Evolutionary conservation across 2,113 vertebrate genomes (phyloP), one percentile per base, ranked within the genome.

Genomic region (Erythrolamprus reginae): DNA sequence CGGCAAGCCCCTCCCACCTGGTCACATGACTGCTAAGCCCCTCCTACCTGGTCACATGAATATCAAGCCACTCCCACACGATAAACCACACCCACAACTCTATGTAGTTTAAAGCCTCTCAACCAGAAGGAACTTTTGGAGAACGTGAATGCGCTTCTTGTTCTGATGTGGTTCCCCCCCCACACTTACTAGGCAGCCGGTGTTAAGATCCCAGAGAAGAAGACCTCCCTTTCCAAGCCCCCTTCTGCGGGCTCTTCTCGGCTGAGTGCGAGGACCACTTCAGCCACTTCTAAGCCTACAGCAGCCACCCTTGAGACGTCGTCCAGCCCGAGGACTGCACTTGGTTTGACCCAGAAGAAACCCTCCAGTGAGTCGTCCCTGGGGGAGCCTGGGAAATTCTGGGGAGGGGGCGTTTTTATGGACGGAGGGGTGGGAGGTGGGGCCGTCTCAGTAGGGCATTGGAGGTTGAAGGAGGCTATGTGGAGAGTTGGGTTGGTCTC

Each of bases 161-260:
- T 0, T 6, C 51, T 13, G 2, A 92, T n/a, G n/a, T n/a, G n/a
- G n/a, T n/a, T n/a, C n/a, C n/a, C n/a, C n/a, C n/a, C n/a, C n/a
- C n/a, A n/a, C n/a, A n/a, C n/a, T 2, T 90, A 51, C 0, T 84
- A 97, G 97, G 95, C 77, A n/a, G 12, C 95, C 1, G 97, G 97
- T 1, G 97, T 96, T n/a, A 99, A 97, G 96, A 93, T 96, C 87
- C 52, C 97, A 0, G 97, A 96, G 5, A 98, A 98, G 96, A 96
- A 95, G 38, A 88, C 95, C 0, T 92, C 96, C 0, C 93, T 96
- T 0, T 92, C 97, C 52, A 99, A 98, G 95, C 92, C 95, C 2
- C 83, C 95, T 1, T 94, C 97, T 0, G 89, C 96, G 4, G 5
- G 92, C 0, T 5, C 95, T 12, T 26, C 94, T 1, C 95, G 90